Percentiles rank a stretch among this genome's conserved stretches.
Evolutionary conservation across 2,888 invertebrate genomes (phyloP).

Genomic region (Thera britannica): DNA sequence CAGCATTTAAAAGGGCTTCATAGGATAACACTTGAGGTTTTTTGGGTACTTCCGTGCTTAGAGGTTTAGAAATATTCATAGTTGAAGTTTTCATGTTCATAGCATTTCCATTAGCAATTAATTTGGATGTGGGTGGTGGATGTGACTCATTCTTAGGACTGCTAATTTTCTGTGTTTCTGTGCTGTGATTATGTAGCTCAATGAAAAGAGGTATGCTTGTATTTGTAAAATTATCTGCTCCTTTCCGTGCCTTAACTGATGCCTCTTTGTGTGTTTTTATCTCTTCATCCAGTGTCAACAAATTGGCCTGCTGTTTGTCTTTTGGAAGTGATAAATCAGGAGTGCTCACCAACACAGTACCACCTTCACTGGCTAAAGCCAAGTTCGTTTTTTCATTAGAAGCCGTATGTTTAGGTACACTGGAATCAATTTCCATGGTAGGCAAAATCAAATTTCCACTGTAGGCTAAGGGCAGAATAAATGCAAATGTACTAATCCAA

Average conservation of each 20-base stretch:
- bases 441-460: conserved; percentile 24
- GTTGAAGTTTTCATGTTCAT: conserved; percentile 16
- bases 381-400: conserved; percentile 45
- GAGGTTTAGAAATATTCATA: conserved; percentile 21
- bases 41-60: conserved; percentile 46
- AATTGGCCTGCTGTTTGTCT: conserved; percentile 48
- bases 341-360: conserved; percentile 52
- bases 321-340: conserved; percentile 52
- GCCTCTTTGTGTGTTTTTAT: conserved; percentile 55
- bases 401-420: not conserved
- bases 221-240: conserved; percentile 45
- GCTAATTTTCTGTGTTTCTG: not conserved
- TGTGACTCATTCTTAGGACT: not conserved
- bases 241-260: conserved; percentile 57
- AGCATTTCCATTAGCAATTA: not conserved
- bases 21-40: conserved; percentile 65
- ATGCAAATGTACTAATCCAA: conserved; percentile 17
- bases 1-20: conserved; percentile 57
- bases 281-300: conserved; percentile 57
- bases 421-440: conserved; percentile 10
- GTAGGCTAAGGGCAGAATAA: conserved; percentile 19
- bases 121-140: not conserved
- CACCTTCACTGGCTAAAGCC: conserved; percentile 63
- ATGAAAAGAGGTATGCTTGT: conserved; percentile 22
- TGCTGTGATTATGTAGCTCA: conserved; percentile 2